Evolutionary conservation across 2,888 invertebrate genomes (phyloP).

Genomic region (Trimorus sp.): DNA sequence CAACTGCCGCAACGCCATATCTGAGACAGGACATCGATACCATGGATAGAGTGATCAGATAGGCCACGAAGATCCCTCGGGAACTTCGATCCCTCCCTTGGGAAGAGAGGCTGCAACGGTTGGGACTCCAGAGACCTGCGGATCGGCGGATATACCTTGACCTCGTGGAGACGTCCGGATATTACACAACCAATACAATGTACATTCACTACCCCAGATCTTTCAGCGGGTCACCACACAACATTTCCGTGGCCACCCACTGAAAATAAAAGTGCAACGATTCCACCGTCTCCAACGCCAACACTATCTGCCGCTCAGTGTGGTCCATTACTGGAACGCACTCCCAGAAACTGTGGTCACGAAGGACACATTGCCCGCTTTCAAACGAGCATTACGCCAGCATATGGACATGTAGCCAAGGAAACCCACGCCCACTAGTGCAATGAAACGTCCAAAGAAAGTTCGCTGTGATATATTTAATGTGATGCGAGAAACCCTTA

Average conservation of each 20-base stretch:
- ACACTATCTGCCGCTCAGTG: background rate
- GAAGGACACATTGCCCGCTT: background rate
- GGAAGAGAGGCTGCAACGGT: background rate
- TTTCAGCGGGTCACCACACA: background rate
- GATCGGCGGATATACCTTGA: background rate
- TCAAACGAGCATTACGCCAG: background rate
- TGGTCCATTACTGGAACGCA: background rate
- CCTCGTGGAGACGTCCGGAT: background rate
- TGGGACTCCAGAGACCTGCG: background rate
- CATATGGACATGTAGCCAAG: too few species aligned
- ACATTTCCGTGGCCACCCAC: background rate
- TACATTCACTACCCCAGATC: background rate
- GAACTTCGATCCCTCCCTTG: background rate
- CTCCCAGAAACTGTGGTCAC: background rate
- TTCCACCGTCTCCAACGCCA: background rate
- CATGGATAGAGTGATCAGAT: background rate
- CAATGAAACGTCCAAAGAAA: too few species aligned
- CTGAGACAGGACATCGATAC: background rate
- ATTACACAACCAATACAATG: background rate
- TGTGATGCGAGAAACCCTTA: too few species aligned
- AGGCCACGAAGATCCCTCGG: constrained; percentile 2
- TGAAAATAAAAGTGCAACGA: background rate
- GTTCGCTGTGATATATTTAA: too few species aligned
- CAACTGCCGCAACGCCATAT: background rate
- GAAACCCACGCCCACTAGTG: too few species aligned